Base-by-base conservation (phyloP, 2,797 vertebrate species). In the Danio aesculapii region DNA sequence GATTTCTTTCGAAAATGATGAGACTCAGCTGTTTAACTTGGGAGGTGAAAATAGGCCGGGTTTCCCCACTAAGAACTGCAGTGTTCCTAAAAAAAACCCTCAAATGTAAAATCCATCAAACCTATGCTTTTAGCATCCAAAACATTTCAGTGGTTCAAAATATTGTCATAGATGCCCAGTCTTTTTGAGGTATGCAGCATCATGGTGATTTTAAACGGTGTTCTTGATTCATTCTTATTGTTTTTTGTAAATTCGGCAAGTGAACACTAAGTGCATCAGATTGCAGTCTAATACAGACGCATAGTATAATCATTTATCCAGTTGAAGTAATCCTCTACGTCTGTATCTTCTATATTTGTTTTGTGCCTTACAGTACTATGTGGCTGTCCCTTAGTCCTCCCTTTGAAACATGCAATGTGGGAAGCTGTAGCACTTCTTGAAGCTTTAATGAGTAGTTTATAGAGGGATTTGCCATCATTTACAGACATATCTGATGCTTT, bases 361-460 rank as follows among this genome's bases (percentile, higher is more conserved):
- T 68, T 50, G 57, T 81, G 64, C 52, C 66, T 81, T 83, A 78
- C 30, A 80, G 58, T 73, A 57, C 21, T 46, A 69, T 78, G 71
- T 74, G 75, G 61, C 47, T 68, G 21, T 73, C 41, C 55, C 75
- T 77, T 74, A 0, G 5, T 69, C 30, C 61, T 63, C 17, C 70
- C n/a, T 17, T 30, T 21, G 41, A 59, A 80, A 17, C 30, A 30
- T 81, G 64, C 14, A 39, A 39, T 53, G 39, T 82, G 41, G 62
- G 58, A 77, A 77, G 66, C 64, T 39, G 21, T 76, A 63, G 47
- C 75, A 72, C 66, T 72, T 73, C 8, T 61, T 52, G 53, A 59
- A 80, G 46, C 73, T 81, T 81, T 78, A 77, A 67, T 39, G 62
- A 46, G 70, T 59, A 66, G 55, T 57, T 84, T 53, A 74, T 72